Evolutionary conservation across 2,113 vertebrate species (phyloP), one percentile per base, ranked within the genome.

Genomic region (Recurvirostra avosetta): DNA sequence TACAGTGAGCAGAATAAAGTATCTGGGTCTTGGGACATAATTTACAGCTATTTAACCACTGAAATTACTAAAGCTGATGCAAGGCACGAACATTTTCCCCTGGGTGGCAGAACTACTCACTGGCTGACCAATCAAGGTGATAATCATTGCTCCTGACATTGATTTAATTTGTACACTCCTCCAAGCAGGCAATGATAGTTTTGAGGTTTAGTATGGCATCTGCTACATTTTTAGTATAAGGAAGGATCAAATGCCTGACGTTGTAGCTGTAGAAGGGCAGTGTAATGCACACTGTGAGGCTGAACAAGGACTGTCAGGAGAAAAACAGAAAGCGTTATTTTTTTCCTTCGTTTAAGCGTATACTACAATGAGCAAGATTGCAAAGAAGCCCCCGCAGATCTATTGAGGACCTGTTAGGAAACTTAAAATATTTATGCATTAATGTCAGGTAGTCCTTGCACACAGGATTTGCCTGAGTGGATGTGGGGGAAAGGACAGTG

Each of bases 201-300:
- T 5, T 9, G 53, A 34, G 55, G n/a, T 21, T 85, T 59, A 25
- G 16, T 23, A 36, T 1, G 3, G 74, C 61, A 18, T 27, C 59
- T 74, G 61, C 52, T 53, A 1, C 1, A 1, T 72, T 53, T 79
- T 50, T 38, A 67, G 29, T 5, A 10, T 9, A 25, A 68, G 32
- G 23, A 45, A 41, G 38, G 19, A 22, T 29, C 29, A 67, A 15
- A 29, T 9, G 41, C 23, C 21, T 0, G 0, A 3, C 3, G 15
- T 3, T 12, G 23, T 26, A 26, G 32, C 50, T 67, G 41, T 53
- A 9, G 55, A 68, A 86, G 50, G 50, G 53, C 25, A 32, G 32
- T 5, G 27, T 11, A 30, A 34, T 62, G 52, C 65, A 40, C 30
- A 5, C 21, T 34, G 21, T 8, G n/a, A 63, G 20, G 29, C 75